These are phyloP conservation scores for Labroides dimidiatus DNA, from an alignment of 2,797 vertebrate species.

Conservation along the genomic window DNA sequence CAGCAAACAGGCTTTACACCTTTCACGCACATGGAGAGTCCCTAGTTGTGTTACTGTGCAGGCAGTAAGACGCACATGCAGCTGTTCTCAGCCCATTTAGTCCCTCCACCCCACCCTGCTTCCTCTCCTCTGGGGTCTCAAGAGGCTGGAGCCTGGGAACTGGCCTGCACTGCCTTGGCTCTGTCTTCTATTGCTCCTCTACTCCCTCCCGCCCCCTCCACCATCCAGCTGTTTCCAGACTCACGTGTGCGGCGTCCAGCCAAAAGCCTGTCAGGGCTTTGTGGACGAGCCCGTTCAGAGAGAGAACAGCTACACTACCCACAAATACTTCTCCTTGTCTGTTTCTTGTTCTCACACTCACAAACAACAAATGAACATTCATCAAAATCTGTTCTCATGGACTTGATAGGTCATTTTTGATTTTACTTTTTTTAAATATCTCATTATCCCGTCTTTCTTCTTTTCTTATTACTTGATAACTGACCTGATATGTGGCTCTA, in stretches of 20 bases:
- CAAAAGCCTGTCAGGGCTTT: constrained; percentile 74
- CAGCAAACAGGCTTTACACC: constrained; percentile 5
- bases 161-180: constrained; percentile 59
- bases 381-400: background rate
- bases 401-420: constrained; percentile 24
- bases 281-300: constrained; percentile 47
- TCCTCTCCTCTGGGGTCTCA: constrained; percentile 62
- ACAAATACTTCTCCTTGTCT: constrained; percentile 45
- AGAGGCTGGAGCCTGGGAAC: constrained; percentile 80
- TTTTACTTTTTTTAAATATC: constrained; percentile 22
- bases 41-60: constrained; percentile 31
- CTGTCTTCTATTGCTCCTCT: constrained; percentile 52
- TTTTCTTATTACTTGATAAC: constrained; percentile 55
- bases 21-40: constrained; percentile 10
- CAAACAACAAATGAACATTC: constrained; percentile 26
- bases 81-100: constrained; percentile 56
- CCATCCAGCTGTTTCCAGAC: constrained; percentile 76
- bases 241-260: constrained; percentile 76
- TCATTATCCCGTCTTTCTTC: constrained; percentile 11
- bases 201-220: constrained; percentile 41
- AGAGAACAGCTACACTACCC: constrained; percentile 37
- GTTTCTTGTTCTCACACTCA: constrained; percentile 36
- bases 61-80: constrained; percentile 48
- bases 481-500: constrained; percentile 69
- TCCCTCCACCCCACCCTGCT: constrained; percentile 14